These are phyloP conservation scores for Esperia sulphurella DNA, from an alignment of 2,888 invertebrate species.

Conservation along the genomic window DNA sequence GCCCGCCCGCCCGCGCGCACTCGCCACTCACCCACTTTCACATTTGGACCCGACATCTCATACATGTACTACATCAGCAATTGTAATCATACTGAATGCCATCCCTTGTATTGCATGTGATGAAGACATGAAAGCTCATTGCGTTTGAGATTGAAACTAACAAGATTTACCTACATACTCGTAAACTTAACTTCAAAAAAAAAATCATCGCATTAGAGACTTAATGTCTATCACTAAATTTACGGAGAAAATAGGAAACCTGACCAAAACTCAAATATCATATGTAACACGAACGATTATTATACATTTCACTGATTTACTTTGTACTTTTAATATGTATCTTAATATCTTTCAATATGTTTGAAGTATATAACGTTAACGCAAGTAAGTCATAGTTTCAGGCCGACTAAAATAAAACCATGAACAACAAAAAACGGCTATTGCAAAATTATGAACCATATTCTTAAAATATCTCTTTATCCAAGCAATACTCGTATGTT, in stretches of 20 bases:
- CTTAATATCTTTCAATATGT: no score
- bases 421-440: constrained; percentile 17
- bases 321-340: no score
- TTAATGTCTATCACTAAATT: no score
- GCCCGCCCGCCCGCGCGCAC: constrained; percentile 22
- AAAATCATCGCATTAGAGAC: no score
- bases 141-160: no score
- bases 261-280: no score
- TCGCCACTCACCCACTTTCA: constrained; percentile 55
- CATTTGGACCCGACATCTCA: constrained; percentile 31
- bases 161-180: no score
- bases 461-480: constrained; percentile 49
- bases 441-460: constrained; percentile 42
- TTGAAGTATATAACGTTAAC: not conserved
- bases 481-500: constrained; percentile 20
- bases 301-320: no score
- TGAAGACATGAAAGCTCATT: not conserved
- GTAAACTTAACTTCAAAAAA: no score
- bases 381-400: constrained; percentile 23
- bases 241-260: no score
- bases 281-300: no score
- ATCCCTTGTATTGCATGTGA: constrained; percentile 12
- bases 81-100: constrained; percentile 11
- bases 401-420: constrained; percentile 20
- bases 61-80: constrained; percentile 15